These are phyloP conservation scores for Eurois occulta DNA, from an alignment of 2,888 invertebrate genomes.

Conservation along the genomic window DNA sequence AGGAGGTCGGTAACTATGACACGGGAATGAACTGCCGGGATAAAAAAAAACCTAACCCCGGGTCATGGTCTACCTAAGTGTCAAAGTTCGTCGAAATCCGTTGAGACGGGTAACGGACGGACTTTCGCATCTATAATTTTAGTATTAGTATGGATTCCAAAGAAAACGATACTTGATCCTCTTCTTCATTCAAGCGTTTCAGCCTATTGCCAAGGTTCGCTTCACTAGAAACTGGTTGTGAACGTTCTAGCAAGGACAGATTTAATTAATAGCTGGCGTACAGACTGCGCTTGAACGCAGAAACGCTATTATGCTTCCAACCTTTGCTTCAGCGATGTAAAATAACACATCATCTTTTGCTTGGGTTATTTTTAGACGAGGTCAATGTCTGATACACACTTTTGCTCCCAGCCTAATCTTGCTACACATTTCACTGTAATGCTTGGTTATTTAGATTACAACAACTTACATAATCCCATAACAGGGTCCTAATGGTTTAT, in stretches of 20 bases:
- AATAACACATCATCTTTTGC: constrained; percentile 31
- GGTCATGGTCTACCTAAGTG: neutral
- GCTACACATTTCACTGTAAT: constrained; percentile 8
- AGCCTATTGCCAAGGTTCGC: constrained; percentile 55
- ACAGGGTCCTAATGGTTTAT: constrained; percentile 43
- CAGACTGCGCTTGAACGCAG: constrained; percentile 36
- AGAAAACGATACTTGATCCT: constrained; percentile 30
- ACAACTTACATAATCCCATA: constrained; percentile 40
- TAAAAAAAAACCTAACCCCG: neutral
- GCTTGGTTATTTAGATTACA: neutral
- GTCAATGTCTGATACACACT: constrained; percentile 51
- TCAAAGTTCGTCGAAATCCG: neutral
- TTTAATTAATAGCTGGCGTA: constrained; percentile 49
- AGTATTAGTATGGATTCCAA: constrained; percentile 19
- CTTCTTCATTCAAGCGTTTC: constrained; percentile 55
- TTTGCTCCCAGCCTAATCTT: constrained; percentile 30
- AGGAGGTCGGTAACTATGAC: neutral
- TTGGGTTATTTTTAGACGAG: constrained; percentile 49
- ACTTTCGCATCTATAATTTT: neutral
- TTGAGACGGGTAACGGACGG: neutral
- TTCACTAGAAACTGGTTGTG: constrained; percentile 58
- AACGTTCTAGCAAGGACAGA: constrained; percentile 55
- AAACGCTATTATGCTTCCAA: constrained; percentile 31
- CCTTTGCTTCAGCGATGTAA: constrained; percentile 26
- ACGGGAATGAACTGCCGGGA: neutral